phyloP scores from a whole-genome alignment of 2,113 vertebrate genomes.

The Naja naja region DNA sequence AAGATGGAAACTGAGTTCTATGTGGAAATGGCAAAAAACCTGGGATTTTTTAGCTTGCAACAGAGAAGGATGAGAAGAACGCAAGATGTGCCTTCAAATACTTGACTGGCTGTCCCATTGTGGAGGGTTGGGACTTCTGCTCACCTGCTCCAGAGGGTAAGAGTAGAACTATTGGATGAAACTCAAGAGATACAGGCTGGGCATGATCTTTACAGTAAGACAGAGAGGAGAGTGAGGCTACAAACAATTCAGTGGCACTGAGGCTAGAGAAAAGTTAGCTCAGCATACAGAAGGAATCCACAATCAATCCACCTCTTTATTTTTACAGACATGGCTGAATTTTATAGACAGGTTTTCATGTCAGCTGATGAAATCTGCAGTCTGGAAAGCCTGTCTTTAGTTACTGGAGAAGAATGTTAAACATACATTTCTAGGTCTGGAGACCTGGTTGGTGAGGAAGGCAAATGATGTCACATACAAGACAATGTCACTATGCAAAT shows the following conservation, averaged over 20 bases:
- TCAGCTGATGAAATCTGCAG: background rate
- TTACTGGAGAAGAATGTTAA: no score
- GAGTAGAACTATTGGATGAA: background rate
- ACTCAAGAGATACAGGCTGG: no score
- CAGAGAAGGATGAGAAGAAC: background rate
- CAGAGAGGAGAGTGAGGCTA: no score
- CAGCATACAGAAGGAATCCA: no score
- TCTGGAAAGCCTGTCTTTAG: no score
- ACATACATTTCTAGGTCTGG: background rate
- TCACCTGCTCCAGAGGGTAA: background rate
- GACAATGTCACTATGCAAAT: background rate
- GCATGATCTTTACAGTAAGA: no score
- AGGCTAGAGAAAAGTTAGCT: no score
- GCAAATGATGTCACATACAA: background rate
- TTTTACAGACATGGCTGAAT: background rate
- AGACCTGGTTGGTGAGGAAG: background rate
- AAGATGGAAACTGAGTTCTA: background rate
- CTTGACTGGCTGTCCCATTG: background rate
- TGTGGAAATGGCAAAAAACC: background rate
- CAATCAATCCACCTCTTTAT: background rate
- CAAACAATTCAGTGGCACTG: no score
- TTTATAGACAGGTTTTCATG: background rate
- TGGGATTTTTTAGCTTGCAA: background rate
- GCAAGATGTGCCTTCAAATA: no score
- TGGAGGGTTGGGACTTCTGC: background rate